Evolutionary conservation across 2,888 invertebrate species (phyloP), one percentile per base, ranked within the genome.

Genomic region (Lepeophtheirus nordmannii): DNA sequence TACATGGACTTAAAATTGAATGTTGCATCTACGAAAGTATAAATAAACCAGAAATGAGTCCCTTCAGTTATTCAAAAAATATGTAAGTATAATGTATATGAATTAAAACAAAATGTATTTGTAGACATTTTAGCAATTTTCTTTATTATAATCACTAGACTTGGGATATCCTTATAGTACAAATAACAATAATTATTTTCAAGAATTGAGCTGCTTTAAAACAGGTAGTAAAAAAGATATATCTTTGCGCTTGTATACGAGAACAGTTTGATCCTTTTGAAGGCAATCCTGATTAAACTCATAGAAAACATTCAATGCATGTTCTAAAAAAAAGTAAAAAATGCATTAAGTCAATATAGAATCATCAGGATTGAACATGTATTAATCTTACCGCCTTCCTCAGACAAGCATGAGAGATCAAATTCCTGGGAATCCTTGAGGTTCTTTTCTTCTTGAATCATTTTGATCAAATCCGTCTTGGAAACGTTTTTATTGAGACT

Each of bases 401-500:
- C 53, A 14, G 53, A 46, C 17, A 46, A 17, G 17, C 53, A 46
- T 46, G 53, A 46, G 53, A 46, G 53, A 46, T 46, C 53, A 17
- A 46, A 46, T 46, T 46, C 53, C 17, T 46, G 53, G 2, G 53
- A 46, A 17, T 46, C 53, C 53, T 46, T 46, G 5, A 46, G 53
- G 53, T 46, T 46, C 53, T 46, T 46, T 46, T 46, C 53, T 17
- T 46, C 53, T 46, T 46, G 53, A 17, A 46, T 46, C 53, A 46
- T 46, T 17, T 17, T 46, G n/a, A 46, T 46, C n/a, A 46, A 17
- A 17, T 46, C 53, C 17, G 53, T 46, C 53, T 46, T 46, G 53
- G 53, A 46, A 5, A 46, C 53, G 8, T 2, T 46, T 17, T 46
- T 46, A 46, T 17, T 46, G 17, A 46, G 53, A 17, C 8, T 46